These are phyloP conservation scores for Loriculus beryllinus DNA, from an alignment of 2,797 vertebrate genomes.

Conservation along the genomic window DNA sequence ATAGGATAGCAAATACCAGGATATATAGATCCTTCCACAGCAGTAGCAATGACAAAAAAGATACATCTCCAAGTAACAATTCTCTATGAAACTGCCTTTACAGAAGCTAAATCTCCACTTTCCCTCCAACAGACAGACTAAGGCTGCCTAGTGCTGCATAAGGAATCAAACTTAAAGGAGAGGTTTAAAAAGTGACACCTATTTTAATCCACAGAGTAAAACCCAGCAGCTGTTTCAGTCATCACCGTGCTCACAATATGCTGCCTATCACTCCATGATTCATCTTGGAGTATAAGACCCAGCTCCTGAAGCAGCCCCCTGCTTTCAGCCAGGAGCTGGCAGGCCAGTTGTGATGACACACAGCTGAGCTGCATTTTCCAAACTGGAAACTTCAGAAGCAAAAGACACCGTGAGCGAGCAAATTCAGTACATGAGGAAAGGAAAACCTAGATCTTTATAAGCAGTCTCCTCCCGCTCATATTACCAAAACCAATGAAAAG, in stretches of 20 bases:
- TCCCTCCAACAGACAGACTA: not conserved
- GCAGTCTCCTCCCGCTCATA: not conserved
- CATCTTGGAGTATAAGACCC: rapidly evolving
- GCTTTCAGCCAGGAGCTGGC: not conserved
- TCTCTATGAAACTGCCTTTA: not conserved
- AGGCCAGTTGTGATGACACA: not conserved
- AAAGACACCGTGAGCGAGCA: not conserved
- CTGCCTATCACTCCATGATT: not conserved
- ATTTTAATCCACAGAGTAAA: not conserved
- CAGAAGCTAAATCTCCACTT: not conserved
- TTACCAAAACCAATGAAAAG: not conserved
- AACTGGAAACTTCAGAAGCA: not conserved
- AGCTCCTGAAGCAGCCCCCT: not conserved
- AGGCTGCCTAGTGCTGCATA: not conserved
- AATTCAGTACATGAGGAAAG: not conserved
- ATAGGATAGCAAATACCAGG: not conserved
- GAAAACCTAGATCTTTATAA: not conserved
- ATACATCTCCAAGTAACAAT: not conserved
- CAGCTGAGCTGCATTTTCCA: not conserved
- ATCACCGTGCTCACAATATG: not conserved
- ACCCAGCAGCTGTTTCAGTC: not conserved
- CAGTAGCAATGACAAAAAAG: not conserved
- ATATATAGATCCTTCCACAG: not conserved
- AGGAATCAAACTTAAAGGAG: not conserved
- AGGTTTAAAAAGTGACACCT: not conserved